Evolutionary conservation across 2,888 invertebrate species (phyloP), one percentile per base, ranked within the genome.

Genomic region (Orchesella flavescens): DNA sequence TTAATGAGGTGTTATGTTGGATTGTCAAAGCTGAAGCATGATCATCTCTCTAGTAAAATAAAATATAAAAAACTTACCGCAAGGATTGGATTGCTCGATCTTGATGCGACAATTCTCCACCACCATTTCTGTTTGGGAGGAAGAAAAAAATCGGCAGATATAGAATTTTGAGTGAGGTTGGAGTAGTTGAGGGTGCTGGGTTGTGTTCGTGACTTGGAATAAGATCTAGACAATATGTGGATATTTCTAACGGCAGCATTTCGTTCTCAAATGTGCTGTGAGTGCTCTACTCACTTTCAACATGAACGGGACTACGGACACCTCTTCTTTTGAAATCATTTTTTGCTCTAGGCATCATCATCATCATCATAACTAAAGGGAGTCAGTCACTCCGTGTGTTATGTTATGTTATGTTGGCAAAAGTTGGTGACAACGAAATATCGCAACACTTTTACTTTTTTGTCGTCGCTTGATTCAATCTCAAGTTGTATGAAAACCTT

Each of bases 171-270:
- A 21, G 77, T 79, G 79, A 63, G 53, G 44, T 44, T 57, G 21
- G n/a, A n/a, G n/a, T n/a, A n/a, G n/a, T n/a, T n/a, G n/a, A n/a
- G n/a, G n/a, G n/a, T n/a, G n/a, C n/a, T n/a, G n/a, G n/a, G 53
- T 57, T 46, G 59, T 74, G 80, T 74, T 74, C 80, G 80, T 80
- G 80, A 80, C 80, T 80, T 49, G 73, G 80, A 80, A 73, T 80
- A 80, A 57, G 78, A 78, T 49, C 3, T 49, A n/a, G 34, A 34
- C 46, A 44, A 19, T 72, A 19, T 43, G 57, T 72, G 59, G 57
- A 72, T 57, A 59, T 2, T n/a, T n/a, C n/a, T 4, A 34, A 34
- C 34, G 10, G 15, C 49, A 49, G 49, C n/a, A n/a, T n/a, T n/a
- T n/a, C n/a, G n/a, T 10, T 15, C 12, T 15, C 10, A 49, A 49